Percentiles rank a stretch among this genome's conserved stretches.
Conservation (phyloP, 2,888 invertebrate genomes). For the Tenthredo mesomela region DNA sequence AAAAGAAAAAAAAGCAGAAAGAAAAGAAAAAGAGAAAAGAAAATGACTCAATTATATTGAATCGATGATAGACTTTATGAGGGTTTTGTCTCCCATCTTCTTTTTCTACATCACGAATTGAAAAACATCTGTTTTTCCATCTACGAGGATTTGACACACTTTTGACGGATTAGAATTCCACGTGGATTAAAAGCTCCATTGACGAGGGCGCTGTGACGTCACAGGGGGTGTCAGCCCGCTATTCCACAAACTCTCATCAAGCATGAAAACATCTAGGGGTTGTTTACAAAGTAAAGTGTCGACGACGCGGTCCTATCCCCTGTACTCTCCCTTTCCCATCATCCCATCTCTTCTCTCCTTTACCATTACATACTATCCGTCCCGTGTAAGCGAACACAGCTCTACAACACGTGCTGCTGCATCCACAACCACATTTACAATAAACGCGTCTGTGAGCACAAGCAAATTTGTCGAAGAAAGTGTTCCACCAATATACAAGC, state of each 20-base stretch:
- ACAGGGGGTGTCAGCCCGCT: conserved; percentile 32
- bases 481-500: conserved; percentile 20
- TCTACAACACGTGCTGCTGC: conserved; percentile 20
- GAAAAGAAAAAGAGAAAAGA: background rate
- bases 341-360: background rate
- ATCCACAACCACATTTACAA: background rate
- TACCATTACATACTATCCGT: background rate
- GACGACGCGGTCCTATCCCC: conserved; percentile 23
- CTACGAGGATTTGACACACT: conserved; percentile 25
- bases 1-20: no score
- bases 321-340: background rate
- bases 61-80: background rate
- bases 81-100: background rate
- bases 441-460: background rate
- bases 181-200: conserved; percentile 47
- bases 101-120: background rate
- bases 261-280: conserved; percentile 48
- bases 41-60: background rate
- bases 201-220: conserved; percentile 36
- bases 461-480: conserved; percentile 7
- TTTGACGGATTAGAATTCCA: conserved; percentile 47
- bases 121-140: background rate
- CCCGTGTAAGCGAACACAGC: conserved; percentile 24
- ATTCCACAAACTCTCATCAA: conserved; percentile 47
- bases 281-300: conserved; percentile 50